Evolutionary conservation across 2,888 invertebrate genomes (phyloP).

Genomic region (Erynnis tages): DNA sequence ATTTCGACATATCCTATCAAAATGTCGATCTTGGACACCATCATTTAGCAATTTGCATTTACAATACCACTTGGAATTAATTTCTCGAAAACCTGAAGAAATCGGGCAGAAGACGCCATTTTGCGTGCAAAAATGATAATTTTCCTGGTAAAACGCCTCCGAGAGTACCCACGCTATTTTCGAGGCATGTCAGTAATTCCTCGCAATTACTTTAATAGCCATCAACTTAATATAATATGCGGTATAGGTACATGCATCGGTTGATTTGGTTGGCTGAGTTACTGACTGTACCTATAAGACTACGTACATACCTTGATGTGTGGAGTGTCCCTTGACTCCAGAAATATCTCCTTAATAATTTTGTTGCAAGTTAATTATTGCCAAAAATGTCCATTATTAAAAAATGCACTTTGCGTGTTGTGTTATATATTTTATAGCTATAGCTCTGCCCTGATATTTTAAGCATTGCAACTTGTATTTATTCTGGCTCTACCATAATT

Average conservation of each 20-base stretch:
- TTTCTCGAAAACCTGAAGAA: constrained; percentile 47
- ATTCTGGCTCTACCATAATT: no score
- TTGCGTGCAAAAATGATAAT: constrained; percentile 59
- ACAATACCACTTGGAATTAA: constrained; percentile 57
- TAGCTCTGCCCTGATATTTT: no score
- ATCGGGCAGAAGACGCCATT: constrained; percentile 51
- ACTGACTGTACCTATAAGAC: no score
- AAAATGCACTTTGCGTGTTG: no score
- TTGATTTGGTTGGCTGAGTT: constrained; percentile 21
- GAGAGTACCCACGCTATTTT: constrained; percentile 41
- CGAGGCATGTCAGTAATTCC: constrained; percentile 48
- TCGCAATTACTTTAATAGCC: constrained; percentile 67
- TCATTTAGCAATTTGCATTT: constrained; percentile 66
- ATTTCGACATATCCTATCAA: constrained; percentile 51
- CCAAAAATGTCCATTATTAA: no score
- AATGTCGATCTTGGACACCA: constrained; percentile 51
- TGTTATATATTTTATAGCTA: no score
- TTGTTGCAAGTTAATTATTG: no score
- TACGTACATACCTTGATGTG: no score
- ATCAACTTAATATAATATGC: constrained; percentile 48
- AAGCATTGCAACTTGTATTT: no score
- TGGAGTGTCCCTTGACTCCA: no score
- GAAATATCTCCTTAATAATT: not conserved
- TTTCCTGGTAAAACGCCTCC: constrained; percentile 51
- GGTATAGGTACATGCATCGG: constrained; percentile 19